Evolutionary conservation across 2,797 vertebrate species (phyloP), one percentile per base, ranked within the genome.

Genomic region (Muscicapa comitata): DNA sequence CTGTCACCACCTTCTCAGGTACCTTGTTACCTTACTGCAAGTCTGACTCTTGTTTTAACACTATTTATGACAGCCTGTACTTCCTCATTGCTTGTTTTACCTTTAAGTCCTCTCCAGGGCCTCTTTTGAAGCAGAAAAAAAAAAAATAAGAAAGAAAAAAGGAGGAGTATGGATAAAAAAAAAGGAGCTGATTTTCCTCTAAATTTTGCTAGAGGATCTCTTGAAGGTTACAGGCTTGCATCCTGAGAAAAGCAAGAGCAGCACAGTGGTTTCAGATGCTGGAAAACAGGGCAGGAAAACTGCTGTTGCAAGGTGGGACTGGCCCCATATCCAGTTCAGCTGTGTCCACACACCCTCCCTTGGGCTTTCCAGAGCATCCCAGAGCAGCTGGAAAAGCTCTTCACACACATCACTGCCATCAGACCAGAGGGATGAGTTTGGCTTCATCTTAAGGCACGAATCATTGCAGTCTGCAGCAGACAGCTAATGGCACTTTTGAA

Each of bases 381-480:
- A 86, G 51, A 33, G 50, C 54, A 83, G 66, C 1, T 38, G 47
- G 74, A 79, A 86, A 63, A 57, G 19, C 38, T 68, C 62, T 88
- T 42, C 50, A 21, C 6, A 37, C n/a, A 66, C 61, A 79, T 51
- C 54, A 51, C 65, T 57, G 37, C 35, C 24, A 45, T 45, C 21
- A 45, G 45, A 75, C 25, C 43, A 70, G 47, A 42, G 62, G 55
- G 55, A 91, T 13, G 17, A 17, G 9, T 51, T 94, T 86, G 74
- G 21, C 74, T 82, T 45, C 45, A 12, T 38, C 57, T 85, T 33
- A 84, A 90, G 59, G 61, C 53, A 74, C 79, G 74, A 86, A 65
- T 61, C 57, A 6, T 4, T 42, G 81, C 24, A 73, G 48, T 13
- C 65, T 45, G 48, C 45, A 88, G 43, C 70, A 90, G 90, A 75